Conservation (phyloP, 2,888 invertebrate species). For the Pelosia muscerda region DNA sequence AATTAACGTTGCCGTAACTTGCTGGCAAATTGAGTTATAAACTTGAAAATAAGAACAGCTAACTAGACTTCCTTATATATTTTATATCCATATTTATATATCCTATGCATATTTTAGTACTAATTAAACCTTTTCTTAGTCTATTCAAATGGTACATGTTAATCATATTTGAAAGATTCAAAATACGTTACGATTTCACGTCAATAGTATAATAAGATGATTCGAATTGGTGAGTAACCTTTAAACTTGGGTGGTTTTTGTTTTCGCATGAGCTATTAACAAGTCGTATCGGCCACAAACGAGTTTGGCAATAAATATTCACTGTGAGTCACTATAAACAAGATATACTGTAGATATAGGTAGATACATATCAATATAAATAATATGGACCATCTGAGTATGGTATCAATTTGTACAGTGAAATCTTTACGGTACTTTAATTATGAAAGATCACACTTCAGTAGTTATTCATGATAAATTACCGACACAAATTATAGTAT, state of each 20-base stretch:
- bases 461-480: conserved; percentile 14
- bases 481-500: conserved; percentile 56
- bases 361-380: neutral
- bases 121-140: neutral
- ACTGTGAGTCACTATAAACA: neutral
- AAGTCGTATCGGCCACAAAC: neutral
- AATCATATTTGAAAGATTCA: neutral
- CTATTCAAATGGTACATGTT: neutral
- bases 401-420: neutral
- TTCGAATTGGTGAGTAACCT: neutral
- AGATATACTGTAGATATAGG: neutral
- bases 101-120: neutral
- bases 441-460: conserved; percentile 8
- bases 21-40: neutral
- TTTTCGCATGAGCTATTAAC: neutral
- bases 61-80: neutral
- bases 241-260: conserved; percentile 1
- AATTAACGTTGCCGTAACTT: conserved; percentile 9
- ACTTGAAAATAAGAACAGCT: neutral
- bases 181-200: neutral
- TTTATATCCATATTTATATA: neutral
- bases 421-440: neutral
- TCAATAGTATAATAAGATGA: neutral
- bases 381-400: neutral
- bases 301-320: conserved; percentile 1